These are phyloP conservation scores for Calliopum simillimum DNA, from an alignment of 2,888 invertebrate species.

Conservation along the genomic window DNA sequence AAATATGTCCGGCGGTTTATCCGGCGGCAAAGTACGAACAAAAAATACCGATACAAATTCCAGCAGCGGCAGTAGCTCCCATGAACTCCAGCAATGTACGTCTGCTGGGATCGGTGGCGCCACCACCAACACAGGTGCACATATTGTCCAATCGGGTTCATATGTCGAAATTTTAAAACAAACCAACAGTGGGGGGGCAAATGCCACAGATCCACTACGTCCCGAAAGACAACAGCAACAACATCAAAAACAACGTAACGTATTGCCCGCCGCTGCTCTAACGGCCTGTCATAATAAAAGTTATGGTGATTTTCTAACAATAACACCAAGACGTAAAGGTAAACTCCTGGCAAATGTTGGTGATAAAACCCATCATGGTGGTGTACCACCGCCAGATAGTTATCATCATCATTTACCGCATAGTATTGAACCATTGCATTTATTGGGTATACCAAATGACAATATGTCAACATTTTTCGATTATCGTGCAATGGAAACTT, in stretches of 20 bases:
- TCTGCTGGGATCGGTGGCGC: slow-evolving; percentile 32
- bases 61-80: slow-evolving; percentile 53
- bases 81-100: slow-evolving; percentile 51
- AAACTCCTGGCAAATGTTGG: slow-evolving; percentile 47
- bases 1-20: slow-evolving; percentile 61
- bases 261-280: slow-evolving; percentile 39
- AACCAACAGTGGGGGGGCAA: slow-evolving; percentile 35
- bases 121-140: slow-evolving; percentile 53
- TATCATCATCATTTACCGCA: slow-evolving; percentile 56
- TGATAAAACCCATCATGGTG: slow-evolving; percentile 36
- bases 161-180: slow-evolving; percentile 63
- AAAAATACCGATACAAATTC: slow-evolving; percentile 58
- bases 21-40: slow-evolving; percentile 54
- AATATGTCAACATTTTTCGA: slow-evolving; percentile 55
- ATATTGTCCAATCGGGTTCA: slow-evolving; percentile 61
- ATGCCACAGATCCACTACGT: slow-evolving; percentile 35
- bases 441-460: slow-evolving; percentile 55
- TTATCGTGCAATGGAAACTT: slow-evolving; percentile 60
- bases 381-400: slow-evolving; percentile 37
- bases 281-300: slow-evolving; percentile 56
- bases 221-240: slow-evolving; percentile 1
- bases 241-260: slow-evolving; percentile 24
- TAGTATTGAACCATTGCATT: slow-evolving; percentile 58
- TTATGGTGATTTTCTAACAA: slow-evolving; percentile 62
- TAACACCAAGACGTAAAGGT: slow-evolving; percentile 59